Evolutionary conservation across 1,140 invertebrate species (phyloP).

Genomic region (Lysiphlebus fabarum): DNA sequence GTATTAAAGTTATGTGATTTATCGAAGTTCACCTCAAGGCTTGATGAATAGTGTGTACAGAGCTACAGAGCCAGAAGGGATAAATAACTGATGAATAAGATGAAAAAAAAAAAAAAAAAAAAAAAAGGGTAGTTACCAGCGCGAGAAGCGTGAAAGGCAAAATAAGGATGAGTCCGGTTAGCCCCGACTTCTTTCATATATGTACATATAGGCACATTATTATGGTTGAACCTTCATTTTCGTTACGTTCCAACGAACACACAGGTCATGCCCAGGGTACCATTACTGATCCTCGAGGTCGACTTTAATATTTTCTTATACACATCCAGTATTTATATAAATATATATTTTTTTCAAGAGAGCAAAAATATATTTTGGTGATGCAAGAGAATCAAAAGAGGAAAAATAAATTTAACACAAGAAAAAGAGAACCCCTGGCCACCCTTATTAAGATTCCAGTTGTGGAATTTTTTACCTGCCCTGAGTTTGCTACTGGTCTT

Average conservation of each 20-base stretch:
- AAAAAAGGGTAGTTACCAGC: conserved; percentile 1
- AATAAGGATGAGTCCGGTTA: background rate
- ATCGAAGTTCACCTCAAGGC: no score
- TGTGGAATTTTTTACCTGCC: conserved; percentile 55
- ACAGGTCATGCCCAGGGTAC: conserved; percentile 5
- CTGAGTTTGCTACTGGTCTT: conserved; percentile 53
- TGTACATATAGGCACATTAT: background rate
- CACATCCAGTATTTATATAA: no score
- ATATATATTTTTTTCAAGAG: no score
- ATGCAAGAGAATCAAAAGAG: conserved; percentile 1
- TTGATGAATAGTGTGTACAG: no score
- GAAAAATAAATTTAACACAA: conserved; percentile 7
- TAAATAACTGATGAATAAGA: no score
- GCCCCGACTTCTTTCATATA: background rate
- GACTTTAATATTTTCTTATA: no score
- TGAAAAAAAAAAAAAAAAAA: no score
- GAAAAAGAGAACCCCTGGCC: conserved; percentile 46
- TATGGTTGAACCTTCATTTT: conserved; percentile 16
- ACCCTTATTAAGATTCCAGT: conserved; percentile 56
- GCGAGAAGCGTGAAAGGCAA: conserved; percentile 14
- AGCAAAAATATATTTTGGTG: no score
- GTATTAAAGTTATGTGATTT: no score
- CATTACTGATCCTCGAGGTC: conserved; percentile 9
- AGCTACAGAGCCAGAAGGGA: no score
- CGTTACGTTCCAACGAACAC: conserved; percentile 12